Base-by-base conservation (phyloP, 2,797 vertebrate genomes). In the Channallabes apus region DNA sequence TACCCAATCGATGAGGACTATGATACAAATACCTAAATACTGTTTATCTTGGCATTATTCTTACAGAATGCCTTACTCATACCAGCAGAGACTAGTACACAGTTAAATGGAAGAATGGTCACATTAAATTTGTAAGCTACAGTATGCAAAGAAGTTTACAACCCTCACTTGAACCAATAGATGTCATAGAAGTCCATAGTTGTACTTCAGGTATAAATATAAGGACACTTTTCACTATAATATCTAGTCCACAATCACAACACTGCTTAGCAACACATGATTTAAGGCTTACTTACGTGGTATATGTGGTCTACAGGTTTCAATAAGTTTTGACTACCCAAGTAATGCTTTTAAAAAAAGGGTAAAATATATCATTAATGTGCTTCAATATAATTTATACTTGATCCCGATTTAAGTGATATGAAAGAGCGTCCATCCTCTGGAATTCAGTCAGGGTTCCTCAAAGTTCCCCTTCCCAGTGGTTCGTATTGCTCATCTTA, bases 191-290 rank as follows among this genome's bases (percentile, higher is more conserved):
- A 38, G 75, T 87, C 67, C n/a, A 20, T 54, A 71, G 46, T 29
- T 84, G 51, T 79, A 71, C 18, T 78, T 82, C 32, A 82, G 69
- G 85, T 84, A 86, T 87, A 90, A 90, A 94, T 86, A 88, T 89
- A 96, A 95, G 94, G 94, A 93, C 94, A 95, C 94, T 95, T 95
- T 92, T 89, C 87, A 91, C 88, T 89, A 91, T 87, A 91, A 90
- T 85, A 90, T 93, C 91, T 90, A 90, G 83, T 87, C 87, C 15
- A 35, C 85, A 62, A 90, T 88, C 80, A 91, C 87, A 78, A 91
- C 86, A 87, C 87, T 88, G 86, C 87, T 85, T 2, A 64, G 87
- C 87, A 87, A 90, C 80, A 79, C 79, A 88, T 88, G 87, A 90
- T 71, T 82, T 88, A 87, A 90, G 87, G 86, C 88, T 81, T 72